A percentile compares a stretch with the other conserved stretches of the same genome.
phyloP scores from a whole-genome alignment of 2,888 invertebrate species.

The Philopedon plagiatum region DNA sequence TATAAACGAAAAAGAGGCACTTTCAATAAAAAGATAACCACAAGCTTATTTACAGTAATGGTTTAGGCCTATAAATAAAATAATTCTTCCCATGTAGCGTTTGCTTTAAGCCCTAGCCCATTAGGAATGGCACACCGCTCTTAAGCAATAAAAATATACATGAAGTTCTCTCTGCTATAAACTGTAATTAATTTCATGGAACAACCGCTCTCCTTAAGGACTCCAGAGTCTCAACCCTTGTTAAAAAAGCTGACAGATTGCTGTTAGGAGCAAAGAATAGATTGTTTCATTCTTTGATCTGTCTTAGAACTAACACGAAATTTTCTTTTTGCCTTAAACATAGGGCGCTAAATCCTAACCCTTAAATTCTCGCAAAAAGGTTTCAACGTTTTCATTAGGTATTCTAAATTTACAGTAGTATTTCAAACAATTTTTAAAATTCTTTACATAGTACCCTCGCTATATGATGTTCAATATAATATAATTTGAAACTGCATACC shows the following conservation, averaged over 20 bases:
- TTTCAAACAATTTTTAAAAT: too few relatives aligned
- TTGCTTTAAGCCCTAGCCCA: too few relatives aligned
- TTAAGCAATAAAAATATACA: not conserved
- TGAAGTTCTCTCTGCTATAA: not conserved
- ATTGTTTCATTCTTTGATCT: slow-evolving; percentile 5
- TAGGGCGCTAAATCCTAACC: not conserved
- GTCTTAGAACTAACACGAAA: not conserved
- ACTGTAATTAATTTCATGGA: slow-evolving; percentile 11
- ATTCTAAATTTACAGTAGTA: not conserved
- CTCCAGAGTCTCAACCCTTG: not conserved
- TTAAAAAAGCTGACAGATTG: slow-evolving; percentile 11
- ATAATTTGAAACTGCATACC: too few relatives aligned
- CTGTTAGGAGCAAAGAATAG: not conserved
- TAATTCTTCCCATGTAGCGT: too few relatives aligned
- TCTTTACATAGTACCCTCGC: too few relatives aligned
- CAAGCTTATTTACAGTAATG: too few relatives aligned
- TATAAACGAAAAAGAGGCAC: too few relatives aligned
- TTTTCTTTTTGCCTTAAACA: not conserved
- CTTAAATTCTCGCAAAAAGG: too few relatives aligned
- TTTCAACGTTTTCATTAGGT: not conserved
- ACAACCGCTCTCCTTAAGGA: not conserved
- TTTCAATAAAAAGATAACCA: too few relatives aligned
- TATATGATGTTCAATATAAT: too few relatives aligned
- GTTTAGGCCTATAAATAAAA: too few relatives aligned
- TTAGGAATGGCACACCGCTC: too few relatives aligned